A percentile compares a stretch with the other conserved stretches of the same genome.
These are phyloP conservation scores for Oreochromis tanganicae DNA, from an alignment of 2,113 vertebrate species.

Conservation along the genomic window DNA sequence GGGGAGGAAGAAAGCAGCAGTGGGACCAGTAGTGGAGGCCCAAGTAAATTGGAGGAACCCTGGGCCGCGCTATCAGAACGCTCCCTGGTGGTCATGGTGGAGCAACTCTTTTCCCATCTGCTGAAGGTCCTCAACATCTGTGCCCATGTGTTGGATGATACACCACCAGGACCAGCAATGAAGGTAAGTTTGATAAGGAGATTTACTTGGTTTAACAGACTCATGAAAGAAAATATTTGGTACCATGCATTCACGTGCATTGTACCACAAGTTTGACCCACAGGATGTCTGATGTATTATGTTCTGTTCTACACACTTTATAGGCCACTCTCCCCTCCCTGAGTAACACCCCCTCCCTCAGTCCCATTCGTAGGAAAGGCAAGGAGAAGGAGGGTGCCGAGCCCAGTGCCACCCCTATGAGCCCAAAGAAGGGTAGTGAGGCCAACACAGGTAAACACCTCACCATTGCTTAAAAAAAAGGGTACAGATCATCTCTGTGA, in stretches of 20 bases:
- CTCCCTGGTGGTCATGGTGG: slow-evolving; percentile 82
- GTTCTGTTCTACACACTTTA: neutral
- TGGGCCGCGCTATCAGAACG: slow-evolving; percentile 90
- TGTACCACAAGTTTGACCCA: neutral
- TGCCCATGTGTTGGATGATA: slow-evolving; percentile 92
- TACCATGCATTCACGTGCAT: neutral
- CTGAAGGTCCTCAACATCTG: slow-evolving; percentile 95
- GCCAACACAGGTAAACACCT: slow-evolving; percentile 75
- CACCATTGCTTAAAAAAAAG: neutral
- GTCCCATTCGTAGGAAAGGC: slow-evolving; percentile 92
- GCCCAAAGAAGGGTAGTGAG: slow-evolving; percentile 89
- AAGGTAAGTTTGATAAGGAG: slow-evolving; percentile 72
- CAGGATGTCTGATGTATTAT: neutral
- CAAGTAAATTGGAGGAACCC: slow-evolving; percentile 82
- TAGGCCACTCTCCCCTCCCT: slow-evolving; percentile 91
- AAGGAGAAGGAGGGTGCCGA: slow-evolving; percentile 88
- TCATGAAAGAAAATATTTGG: neutral
- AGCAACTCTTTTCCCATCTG: slow-evolving; percentile 92
- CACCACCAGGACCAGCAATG: slow-evolving; percentile 84
- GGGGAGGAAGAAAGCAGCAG: slow-evolving; percentile 81
- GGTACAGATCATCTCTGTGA: neutral
- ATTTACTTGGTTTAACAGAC: fast-evolving
- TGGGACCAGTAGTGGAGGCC: slow-evolving; percentile 49
- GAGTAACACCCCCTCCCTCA: slow-evolving; percentile 89
- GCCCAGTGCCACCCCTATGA: slow-evolving; percentile 78